phyloP scores from a whole-genome alignment of 2,113 vertebrate genomes.

The Catharus fuscescens region DNA sequence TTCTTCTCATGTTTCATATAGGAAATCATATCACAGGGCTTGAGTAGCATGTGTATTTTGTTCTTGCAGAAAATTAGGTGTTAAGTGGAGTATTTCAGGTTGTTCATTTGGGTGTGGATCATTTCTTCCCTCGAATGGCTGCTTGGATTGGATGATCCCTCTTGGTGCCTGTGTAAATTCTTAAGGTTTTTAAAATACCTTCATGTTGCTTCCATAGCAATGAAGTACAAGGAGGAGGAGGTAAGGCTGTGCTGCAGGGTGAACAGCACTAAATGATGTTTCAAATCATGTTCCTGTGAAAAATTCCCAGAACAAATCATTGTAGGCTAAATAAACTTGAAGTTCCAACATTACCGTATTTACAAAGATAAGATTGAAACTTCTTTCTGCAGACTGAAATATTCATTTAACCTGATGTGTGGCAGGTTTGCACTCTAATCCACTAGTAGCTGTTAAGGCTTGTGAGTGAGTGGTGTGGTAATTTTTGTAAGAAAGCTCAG shows the following conservation, averaged over 20 bases:
- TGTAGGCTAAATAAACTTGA: background rate
- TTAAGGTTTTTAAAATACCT: background rate
- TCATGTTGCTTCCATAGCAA: background rate
- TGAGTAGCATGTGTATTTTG: background rate
- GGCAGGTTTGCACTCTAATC: background rate
- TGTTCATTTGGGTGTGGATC: background rate
- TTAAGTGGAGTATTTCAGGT: background rate
- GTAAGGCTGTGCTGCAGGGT: background rate
- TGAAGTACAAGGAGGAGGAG: background rate
- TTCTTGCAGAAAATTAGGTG: background rate
- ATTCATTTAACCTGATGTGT: background rate
- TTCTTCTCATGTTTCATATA: background rate
- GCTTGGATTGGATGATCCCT: background rate
- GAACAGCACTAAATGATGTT: background rate
- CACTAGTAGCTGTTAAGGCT: background rate
- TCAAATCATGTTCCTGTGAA: background rate
- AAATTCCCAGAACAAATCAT: background rate
- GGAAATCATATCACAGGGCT: background rate
- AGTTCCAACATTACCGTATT: background rate
- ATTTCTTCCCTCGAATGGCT: background rate
- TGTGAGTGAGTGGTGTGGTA: conserved; percentile 44
- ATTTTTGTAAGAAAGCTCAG: conserved; percentile 39
- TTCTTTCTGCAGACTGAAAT: background rate
- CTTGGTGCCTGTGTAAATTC: background rate
- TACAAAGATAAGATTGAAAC: background rate